Base-by-base conservation (phyloP, 2,113 vertebrate genomes). In the Anser cygnoides region DNA sequence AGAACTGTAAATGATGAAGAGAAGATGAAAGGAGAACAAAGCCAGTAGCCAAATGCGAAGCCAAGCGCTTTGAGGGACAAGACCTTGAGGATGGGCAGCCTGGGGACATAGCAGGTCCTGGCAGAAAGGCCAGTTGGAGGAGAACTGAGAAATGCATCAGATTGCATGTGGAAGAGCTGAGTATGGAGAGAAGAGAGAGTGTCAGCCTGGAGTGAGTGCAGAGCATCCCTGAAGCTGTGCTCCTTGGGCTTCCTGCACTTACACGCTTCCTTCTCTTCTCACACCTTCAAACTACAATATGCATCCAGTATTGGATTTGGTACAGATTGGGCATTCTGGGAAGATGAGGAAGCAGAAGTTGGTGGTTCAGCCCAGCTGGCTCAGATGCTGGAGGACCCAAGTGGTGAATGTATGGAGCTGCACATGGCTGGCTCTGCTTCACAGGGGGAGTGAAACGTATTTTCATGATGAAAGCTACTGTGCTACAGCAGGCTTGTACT, bases 251-350 rank as follows among this genome's bases (percentile, higher is more conserved):
- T 37, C 23, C 5, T 4, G 2, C 0, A 0, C 10, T 19, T 9
- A 26, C 5, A 1, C 1, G 4, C 21, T 20, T 29, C 3, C 73
- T 25, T n/a, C 37, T 83, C 74, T 8, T 35, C 37, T 28, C 26
- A 6, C 15, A 3, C 10, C 19, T 18, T 10, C n/a, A 8, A 17
- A 43, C 66, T 26, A 43, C 37, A 19, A n/a, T 11, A 37, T 39
- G 9, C 62, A 29, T 19, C 10, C 37, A 41, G 11, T 37, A 29
- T 1, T 5, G 35, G n/a, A 41, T 23, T 28, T 21, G 37, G 59
- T 9, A 4, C 22, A 3, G 23, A 1, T 1, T 4, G 19, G n/a
- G 2, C 10, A 13, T 0, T 4, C 0, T 5, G 9, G 44, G 18
- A 52, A 35, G n/a, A 20, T 14, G 66, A 67, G 66, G 74, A 61